These are phyloP conservation scores for Poecilia wingei DNA, from an alignment of 2,797 vertebrate genomes.

Conservation along the genomic window DNA sequence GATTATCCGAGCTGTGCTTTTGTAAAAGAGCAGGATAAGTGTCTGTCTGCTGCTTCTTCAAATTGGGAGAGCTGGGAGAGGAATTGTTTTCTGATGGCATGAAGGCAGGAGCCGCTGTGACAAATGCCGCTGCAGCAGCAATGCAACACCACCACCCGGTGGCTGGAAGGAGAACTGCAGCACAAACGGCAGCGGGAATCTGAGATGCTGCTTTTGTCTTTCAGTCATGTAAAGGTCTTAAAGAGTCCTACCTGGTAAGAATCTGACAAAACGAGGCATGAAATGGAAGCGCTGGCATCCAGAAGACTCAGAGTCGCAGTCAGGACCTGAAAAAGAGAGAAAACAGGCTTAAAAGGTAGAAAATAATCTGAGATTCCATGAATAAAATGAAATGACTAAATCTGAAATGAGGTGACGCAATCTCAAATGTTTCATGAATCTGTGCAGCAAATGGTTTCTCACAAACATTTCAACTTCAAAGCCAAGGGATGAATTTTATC, in stretches of 20 bases:
- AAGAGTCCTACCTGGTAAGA: slow-evolving; percentile 88
- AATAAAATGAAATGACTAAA: not conserved
- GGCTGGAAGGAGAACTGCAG: slow-evolving; percentile 41
- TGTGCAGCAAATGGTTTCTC: not conserved
- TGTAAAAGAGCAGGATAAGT: slow-evolving; percentile 53
- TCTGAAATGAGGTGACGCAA: not conserved
- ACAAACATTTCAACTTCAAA: not conserved
- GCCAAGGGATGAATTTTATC: not conserved
- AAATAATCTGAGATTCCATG: not conserved
- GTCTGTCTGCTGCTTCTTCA: slow-evolving; percentile 49
- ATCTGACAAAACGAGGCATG: slow-evolving; percentile 97
- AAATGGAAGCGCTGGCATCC: slow-evolving; percentile 94
- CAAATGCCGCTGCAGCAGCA: slow-evolving; percentile 1
- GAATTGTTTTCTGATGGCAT: slow-evolving; percentile 60
- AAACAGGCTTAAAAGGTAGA: not conserved
- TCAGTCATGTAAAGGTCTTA: not conserved
- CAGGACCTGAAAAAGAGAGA: slow-evolving; percentile 82
- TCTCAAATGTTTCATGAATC: not conserved
- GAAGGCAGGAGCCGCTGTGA: slow-evolving; percentile 52
- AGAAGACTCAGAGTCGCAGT: slow-evolving; percentile 75
- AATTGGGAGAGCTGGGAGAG: slow-evolving; percentile 58
- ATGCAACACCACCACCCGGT: slow-evolving; percentile 75
- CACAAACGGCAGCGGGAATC: not conserved
- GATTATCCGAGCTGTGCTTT: slow-evolving; percentile 25
- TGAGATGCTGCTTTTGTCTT: not conserved